Conservation (phyloP, 2,888 invertebrate species). For the Malacosoma neustria region DNA sequence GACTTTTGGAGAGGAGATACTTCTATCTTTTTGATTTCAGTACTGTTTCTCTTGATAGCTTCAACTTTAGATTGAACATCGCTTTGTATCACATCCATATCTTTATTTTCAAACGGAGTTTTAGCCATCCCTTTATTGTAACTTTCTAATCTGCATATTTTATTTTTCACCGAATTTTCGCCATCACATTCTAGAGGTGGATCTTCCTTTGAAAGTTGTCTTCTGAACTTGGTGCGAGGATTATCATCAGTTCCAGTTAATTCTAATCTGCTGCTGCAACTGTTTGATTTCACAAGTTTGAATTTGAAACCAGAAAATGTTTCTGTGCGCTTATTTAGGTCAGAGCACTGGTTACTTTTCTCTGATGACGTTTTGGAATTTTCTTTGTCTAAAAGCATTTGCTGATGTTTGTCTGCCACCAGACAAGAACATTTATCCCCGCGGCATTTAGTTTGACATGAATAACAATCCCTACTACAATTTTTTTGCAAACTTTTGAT, state of each 20-base stretch:
- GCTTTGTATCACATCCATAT: slow-evolving; percentile 20
- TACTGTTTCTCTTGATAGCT: neutral
- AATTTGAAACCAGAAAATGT: slow-evolving; percentile 82
- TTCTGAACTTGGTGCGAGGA: slow-evolving; percentile 55
- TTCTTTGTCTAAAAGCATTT: slow-evolving; percentile 38
- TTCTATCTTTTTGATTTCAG: slow-evolving; percentile 16
- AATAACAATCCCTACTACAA: slow-evolving; percentile 66
- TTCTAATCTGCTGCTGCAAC: slow-evolving; percentile 88
- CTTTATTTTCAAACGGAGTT: slow-evolving; percentile 57
- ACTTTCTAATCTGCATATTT: slow-evolving; percentile 66
- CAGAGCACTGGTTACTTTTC: slow-evolving; percentile 31
- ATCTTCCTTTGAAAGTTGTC: slow-evolving; percentile 51
- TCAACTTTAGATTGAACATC: slow-evolving; percentile 25
- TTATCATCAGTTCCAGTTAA: slow-evolving; percentile 80
- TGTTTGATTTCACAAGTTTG: slow-evolving; percentile 88
- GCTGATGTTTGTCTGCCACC: slow-evolving; percentile 51
- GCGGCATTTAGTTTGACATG: slow-evolving; percentile 63
- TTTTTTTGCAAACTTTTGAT: slow-evolving; percentile 75
- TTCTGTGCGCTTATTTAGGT: slow-evolving; percentile 42
- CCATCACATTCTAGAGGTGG: slow-evolving; percentile 57
- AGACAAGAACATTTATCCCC: slow-evolving; percentile 70
- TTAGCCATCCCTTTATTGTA: slow-evolving; percentile 63
- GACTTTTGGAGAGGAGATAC: slow-evolving; percentile 14
- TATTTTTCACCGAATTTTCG: slow-evolving; percentile 68
- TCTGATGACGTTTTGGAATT: slow-evolving; percentile 28